Evolutionary conservation across 2,888 invertebrate species (phyloP).

Genomic region (Eueremaeus valkanovi): DNA sequence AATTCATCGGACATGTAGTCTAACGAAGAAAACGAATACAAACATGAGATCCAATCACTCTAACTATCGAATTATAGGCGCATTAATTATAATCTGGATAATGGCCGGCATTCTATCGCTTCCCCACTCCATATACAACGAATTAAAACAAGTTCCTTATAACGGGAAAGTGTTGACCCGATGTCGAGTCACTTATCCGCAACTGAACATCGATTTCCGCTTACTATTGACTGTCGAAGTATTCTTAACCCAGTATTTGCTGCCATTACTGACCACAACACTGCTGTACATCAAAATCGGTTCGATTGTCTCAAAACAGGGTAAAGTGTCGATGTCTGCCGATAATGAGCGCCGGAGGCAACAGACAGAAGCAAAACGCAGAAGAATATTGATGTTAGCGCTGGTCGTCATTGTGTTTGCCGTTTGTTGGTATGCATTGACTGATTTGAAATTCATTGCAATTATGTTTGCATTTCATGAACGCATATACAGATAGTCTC

Average conservation of each 20-base stretch:
- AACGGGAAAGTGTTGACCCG: background rate
- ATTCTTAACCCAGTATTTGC: slow-evolving; percentile 15
- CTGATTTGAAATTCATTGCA: too few species aligned
- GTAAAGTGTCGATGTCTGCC: background rate
- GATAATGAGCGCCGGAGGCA: background rate
- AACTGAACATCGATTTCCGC: background rate
- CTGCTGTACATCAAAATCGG: slow-evolving; percentile 12
- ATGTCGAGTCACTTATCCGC: background rate
- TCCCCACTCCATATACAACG: slow-evolving; percentile 40
- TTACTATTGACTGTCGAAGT: background rate
- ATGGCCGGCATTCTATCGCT: slow-evolving; percentile 40
- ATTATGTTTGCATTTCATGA: too few species aligned
- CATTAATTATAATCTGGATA: slow-evolving; percentile 50
- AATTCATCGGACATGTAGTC: slow-evolving; percentile 51
- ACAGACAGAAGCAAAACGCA: background rate
- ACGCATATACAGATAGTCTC: too few species aligned
- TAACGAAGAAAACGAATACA: background rate
- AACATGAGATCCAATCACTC: background rate
- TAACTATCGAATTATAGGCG: background rate
- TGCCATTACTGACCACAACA: background rate
- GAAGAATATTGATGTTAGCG: slow-evolving; percentile 1
- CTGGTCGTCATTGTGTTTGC: slow-evolving; percentile 11
- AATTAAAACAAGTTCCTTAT: slow-evolving; percentile 5
- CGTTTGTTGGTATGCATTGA: slow-evolving; percentile 14
- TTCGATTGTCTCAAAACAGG: background rate